These are phyloP conservation scores for Tachyglossus aculeatus DNA, from an alignment of 2,797 vertebrate species.

Conservation along the genomic window DNA sequence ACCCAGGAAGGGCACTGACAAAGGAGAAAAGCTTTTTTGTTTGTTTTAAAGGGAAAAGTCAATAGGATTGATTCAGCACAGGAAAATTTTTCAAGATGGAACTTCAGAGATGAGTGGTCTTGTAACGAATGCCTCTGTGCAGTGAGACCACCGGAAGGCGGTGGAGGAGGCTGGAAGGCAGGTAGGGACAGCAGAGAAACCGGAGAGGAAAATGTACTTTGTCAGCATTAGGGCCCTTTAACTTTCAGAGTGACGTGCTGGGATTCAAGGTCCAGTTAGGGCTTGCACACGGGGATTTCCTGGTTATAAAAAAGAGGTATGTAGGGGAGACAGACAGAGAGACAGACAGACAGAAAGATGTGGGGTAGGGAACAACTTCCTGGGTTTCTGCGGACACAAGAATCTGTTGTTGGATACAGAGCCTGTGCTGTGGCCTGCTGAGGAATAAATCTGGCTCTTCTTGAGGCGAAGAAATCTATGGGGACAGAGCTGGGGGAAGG, in stretches of 20 bases:
- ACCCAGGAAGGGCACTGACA: background rate
- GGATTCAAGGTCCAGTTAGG: background rate
- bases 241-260: background rate
- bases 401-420: background rate
- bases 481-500: background rate
- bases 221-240: background rate
- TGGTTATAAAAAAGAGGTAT: background rate
- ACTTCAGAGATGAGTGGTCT: background rate
- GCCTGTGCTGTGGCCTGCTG: background rate
- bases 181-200: background rate
- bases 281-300: background rate
- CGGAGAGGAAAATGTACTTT: background rate
- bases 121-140: too few species aligned
- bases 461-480: background rate
- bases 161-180: rapidly evolving
- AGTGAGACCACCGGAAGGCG: background rate
- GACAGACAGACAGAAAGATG: background rate
- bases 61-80: background rate
- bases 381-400: background rate
- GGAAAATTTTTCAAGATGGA: background rate
- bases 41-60: background rate
- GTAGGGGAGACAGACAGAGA: background rate
- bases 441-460: background rate
- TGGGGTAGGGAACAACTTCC: background rate
- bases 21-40: background rate